Evolutionary conservation across 1,140 invertebrate species (phyloP).

Genomic region (Gryllus bimaculatus): DNA sequence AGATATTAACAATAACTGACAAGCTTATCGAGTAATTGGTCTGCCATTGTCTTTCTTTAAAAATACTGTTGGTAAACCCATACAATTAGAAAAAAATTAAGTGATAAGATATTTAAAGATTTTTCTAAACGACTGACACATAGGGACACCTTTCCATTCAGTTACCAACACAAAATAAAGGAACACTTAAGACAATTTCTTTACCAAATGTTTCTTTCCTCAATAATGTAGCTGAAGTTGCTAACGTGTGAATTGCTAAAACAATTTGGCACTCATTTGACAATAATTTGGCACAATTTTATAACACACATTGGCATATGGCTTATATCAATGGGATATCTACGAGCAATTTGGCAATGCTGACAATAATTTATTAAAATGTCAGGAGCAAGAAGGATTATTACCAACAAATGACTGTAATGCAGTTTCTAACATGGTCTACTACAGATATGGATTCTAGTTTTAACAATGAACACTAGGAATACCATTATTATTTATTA

Average conservation of each 20-base stretch:
- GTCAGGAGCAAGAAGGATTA: constrained; percentile 3
- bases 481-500: constrained; percentile 3
- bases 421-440: constrained; percentile 4
- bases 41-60: no score
- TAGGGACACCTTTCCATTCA: no score
- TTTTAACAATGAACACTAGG: constrained; percentile 2
- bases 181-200: background rate
- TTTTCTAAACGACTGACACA: no score
- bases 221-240: constrained; percentile 4
- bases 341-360: background rate
- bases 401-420: background rate
- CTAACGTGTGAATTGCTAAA: background rate
- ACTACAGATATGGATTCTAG: background rate
- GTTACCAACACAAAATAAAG: no score
- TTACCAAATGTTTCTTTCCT: background rate
- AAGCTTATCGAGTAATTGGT: no score
- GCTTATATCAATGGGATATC: background rate
- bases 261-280: no score
- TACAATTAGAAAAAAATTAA: no score
- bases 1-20: no score
- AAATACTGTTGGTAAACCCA: no score
- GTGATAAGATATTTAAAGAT: no score
- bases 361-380: background rate
- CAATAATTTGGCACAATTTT: background rate
- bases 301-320: background rate